These are phyloP conservation scores for Drosophila ezoana DNA, from an alignment of 2,888 invertebrate species.

Conservation along the genomic window DNA sequence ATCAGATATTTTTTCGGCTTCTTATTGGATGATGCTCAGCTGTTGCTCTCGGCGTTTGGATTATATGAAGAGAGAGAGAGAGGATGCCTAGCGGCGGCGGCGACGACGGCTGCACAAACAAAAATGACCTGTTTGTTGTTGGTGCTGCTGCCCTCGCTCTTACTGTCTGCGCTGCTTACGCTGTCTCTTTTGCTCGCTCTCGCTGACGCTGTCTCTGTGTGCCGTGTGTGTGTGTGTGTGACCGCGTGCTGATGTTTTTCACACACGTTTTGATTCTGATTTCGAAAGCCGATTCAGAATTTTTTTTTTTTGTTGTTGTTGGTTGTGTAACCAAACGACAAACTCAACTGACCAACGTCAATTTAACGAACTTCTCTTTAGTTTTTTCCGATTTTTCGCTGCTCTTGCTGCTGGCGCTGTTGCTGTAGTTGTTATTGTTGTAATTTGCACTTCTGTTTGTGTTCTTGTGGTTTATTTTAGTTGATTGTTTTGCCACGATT, in stretches of 20 bases:
- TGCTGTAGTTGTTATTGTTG: conserved; percentile 17
- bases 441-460: conserved; percentile 28
- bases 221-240: conserved; percentile 21
- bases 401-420: background rate
- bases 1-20: conserved; percentile 12
- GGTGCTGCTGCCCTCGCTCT: conserved; percentile 44
- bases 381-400: conserved; percentile 22
- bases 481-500: conserved; percentile 54
- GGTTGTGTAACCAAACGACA: conserved; percentile 48
- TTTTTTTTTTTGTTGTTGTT: conserved; percentile 36
- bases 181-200: conserved; percentile 28
- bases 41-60: conserved; percentile 28
- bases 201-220: conserved; percentile 4
- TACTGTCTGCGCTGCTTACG: conserved; percentile 25
- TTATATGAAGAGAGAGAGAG: background rate
- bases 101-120: conserved; percentile 14
- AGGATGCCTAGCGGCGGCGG: background rate
- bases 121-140: conserved; percentile 50
- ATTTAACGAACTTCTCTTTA: conserved; percentile 26
- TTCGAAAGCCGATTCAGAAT: conserved; percentile 48
- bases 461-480: conserved; percentile 16
- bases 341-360: conserved; percentile 52
- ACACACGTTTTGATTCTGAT: conserved; percentile 52
- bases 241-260: conserved; percentile 56
- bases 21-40: conserved; percentile 25